phyloP scores from a whole-genome alignment of 2,113 vertebrate genomes.

The Daboia siamensis region DNA sequence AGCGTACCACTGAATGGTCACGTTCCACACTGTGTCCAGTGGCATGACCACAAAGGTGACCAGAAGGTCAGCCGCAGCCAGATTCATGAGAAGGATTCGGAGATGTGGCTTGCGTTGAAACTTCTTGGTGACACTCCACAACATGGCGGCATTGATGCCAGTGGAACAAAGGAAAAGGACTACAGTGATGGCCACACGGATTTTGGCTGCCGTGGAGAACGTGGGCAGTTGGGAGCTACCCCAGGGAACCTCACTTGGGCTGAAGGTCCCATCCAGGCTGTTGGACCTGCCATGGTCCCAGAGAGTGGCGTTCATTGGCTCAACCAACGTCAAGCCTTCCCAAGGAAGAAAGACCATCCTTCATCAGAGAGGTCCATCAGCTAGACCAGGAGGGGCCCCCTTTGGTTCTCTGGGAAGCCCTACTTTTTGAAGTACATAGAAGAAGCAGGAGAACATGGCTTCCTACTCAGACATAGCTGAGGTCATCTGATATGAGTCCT shows the following conservation, averaged over 20 bases:
- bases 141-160: slow-evolving; percentile 43
- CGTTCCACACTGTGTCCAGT: slow-evolving; percentile 54
- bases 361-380: background rate
- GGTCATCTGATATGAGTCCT: no score
- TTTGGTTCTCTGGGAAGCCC: background rate
- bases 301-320: background rate
- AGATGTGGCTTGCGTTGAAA: slow-evolving; percentile 19
- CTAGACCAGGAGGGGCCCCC: background rate
- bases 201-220: slow-evolving; percentile 57
- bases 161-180: slow-evolving; percentile 55
- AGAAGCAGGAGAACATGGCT: background rate
- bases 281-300: slow-evolving; percentile 1
- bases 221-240: slow-evolving; percentile 46
- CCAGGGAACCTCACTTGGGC: slow-evolving; percentile 10
- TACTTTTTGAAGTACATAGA: background rate
- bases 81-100: slow-evolving; percentile 48
- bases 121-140: slow-evolving; percentile 38
- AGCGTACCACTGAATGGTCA: slow-evolving; percentile 58
- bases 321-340: background rate
- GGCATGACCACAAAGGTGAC: slow-evolving; percentile 62
- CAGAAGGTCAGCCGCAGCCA: slow-evolving; percentile 51
- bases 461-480: background rate
- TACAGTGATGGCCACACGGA: slow-evolving; percentile 52
- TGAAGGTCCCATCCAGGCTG: background rate
- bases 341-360: background rate